Conservation (phyloP, 2,113 vertebrate genomes). For the Rostratula benghalensis region DNA sequence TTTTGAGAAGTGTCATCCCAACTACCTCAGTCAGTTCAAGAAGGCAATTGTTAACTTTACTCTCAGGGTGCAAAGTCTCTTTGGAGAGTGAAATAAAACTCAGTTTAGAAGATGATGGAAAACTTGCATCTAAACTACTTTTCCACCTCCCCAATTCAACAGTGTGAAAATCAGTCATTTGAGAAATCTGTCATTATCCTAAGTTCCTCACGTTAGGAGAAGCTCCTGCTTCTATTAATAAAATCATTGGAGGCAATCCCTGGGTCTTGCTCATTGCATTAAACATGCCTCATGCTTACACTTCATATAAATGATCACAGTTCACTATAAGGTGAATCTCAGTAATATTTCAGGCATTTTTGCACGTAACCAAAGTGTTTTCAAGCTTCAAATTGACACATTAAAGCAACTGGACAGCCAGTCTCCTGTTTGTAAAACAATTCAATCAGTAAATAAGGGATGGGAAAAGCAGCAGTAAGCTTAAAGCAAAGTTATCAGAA, state of each 20-base stretch:
- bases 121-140: slow-evolving; percentile 1
- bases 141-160: neutral
- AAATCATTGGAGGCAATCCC: neutral
- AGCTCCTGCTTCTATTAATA: neutral
- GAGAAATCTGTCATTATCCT: neutral
- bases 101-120: neutral
- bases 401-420: slow-evolving; percentile 12
- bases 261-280: neutral
- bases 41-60: neutral
- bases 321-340: neutral
- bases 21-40: neutral
- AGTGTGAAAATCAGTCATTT: neutral
- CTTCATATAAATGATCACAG: neutral
- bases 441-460: neutral
- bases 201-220: neutral
- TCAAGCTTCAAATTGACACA: slow-evolving; percentile 19
- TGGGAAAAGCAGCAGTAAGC: slow-evolving; percentile 29
- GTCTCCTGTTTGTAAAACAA: neutral
- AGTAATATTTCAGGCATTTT: slow-evolving; percentile 9
- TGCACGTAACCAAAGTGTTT: slow-evolving; percentile 41
- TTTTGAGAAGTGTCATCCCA: neutral
- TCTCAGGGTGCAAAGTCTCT: slow-evolving; percentile 14
- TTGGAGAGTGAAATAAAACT: neutral
- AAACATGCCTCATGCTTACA: neutral
- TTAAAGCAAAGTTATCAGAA: slow-evolving; percentile 14